Percentiles rank a stretch among this genome's conserved stretches.
These are phyloP conservation scores for Pristionchus arcanus DNA, from an alignment of 2,888 invertebrate species.

Conservation along the genomic window DNA sequence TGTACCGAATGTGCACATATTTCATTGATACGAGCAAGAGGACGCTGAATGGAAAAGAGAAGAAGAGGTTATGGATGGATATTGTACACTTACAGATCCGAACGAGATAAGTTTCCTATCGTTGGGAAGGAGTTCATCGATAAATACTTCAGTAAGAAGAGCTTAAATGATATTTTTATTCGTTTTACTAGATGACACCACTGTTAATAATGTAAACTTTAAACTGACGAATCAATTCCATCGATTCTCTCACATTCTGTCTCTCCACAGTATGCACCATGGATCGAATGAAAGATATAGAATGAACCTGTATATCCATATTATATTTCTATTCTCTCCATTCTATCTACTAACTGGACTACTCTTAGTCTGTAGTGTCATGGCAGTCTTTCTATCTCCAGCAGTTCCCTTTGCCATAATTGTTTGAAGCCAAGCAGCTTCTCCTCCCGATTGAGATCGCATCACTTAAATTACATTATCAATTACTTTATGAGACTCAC, in stretches of 20 bases:
- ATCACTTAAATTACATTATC: not conserved
- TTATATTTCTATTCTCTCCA: not conserved
- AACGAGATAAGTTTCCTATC: slow-evolving; percentile 85
- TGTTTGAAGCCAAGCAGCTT: slow-evolving; percentile 86
- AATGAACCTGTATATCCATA: slow-evolving; percentile 86
- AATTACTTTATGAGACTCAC: no score
- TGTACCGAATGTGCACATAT: slow-evolving; percentile 84
- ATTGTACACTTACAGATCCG: slow-evolving; percentile 80
- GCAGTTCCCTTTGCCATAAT: slow-evolving; percentile 89
- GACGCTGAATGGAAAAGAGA: slow-evolving; percentile 77
- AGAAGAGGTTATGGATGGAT: slow-evolving; percentile 33
- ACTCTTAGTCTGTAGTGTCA: slow-evolving; percentile 88
- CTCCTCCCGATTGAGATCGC: slow-evolving; percentile 64
- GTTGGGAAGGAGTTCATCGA: slow-evolving; percentile 85
- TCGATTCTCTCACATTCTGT: slow-evolving; percentile 85
- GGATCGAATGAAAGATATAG: slow-evolving; percentile 85
- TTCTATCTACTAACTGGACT: slow-evolving; percentile 82
- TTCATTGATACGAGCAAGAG: slow-evolving; percentile 77
- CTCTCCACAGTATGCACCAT: slow-evolving; percentile 88
- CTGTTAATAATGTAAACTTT: not conserved
- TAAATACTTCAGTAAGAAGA: slow-evolving; percentile 87
- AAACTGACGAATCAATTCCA: slow-evolving; percentile 83
- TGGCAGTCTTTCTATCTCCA: slow-evolving; percentile 90
- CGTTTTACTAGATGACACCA: not conserved
- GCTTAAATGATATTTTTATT: slow-evolving; percentile 82